A percentile compares a stretch with the other conserved stretches of the same genome.
These are phyloP conservation scores for Nephila pilipes DNA, from an alignment of 1,140 invertebrate species.

Conservation along the genomic window DNA sequence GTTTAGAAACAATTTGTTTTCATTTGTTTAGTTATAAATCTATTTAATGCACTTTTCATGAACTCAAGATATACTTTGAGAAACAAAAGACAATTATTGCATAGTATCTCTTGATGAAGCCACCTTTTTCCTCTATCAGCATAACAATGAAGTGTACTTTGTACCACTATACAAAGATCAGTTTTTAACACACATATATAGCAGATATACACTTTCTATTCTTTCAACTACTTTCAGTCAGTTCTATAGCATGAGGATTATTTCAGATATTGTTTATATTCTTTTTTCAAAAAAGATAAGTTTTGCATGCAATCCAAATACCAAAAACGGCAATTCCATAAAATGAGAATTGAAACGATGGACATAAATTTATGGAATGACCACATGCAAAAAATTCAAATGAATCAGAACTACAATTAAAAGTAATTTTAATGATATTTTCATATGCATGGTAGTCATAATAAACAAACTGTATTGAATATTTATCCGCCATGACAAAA, in stretches of 20 bases:
- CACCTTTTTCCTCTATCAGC: not conserved
- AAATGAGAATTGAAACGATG: too few species aligned
- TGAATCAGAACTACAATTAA: too few species aligned
- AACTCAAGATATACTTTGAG: not conserved
- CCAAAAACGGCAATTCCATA: too few species aligned
- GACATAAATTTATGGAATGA: too few species aligned
- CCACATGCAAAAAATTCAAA: too few species aligned
- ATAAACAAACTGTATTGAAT: too few species aligned
- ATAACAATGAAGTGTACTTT: not conserved
- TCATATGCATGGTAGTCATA: too few species aligned
- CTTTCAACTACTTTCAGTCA: not conserved
- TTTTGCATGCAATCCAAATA: too few species aligned
- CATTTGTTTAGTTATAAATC: not conserved
- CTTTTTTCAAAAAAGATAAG: too few species aligned
- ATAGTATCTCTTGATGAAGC: not conserved
- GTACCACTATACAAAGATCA: constrained; percentile 2
- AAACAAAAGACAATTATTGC: constrained; percentile 8
- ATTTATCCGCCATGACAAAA: too few species aligned
- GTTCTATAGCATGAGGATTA: not conserved
- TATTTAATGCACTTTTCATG: constrained; percentile 14
- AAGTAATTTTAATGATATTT: too few species aligned
- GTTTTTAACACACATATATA: constrained; percentile 15
- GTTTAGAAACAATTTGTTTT: not conserved
- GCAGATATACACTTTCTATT: not conserved
- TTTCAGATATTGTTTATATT: too few species aligned